Evolutionary conservation across 2,113 vertebrate genomes (phyloP), one percentile per base, ranked within the genome.

Genomic region (Hippocampus guttulatus): DNA sequence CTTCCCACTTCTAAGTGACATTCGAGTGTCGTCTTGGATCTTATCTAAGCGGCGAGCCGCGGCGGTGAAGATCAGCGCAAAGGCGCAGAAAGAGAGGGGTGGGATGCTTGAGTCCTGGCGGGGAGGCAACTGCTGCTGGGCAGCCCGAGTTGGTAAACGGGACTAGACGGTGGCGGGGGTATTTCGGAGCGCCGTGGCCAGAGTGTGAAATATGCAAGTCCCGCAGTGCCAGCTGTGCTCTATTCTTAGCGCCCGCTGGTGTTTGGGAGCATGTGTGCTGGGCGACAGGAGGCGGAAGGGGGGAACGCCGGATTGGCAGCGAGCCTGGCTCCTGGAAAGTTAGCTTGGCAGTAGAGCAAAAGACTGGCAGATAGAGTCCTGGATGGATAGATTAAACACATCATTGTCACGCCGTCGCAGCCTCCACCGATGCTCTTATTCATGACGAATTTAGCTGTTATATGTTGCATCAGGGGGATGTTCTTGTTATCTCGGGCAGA

Each of bases 151-250:
- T 78, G 82, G 84, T 25, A 83, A 87, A 49, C 68, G 79, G 77
- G 82, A 76, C 69, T 68, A 78, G 82, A 83, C 82, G 82, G 2
- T 16, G 87, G 77, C 80, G 76, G 78, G 85, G 74, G 83, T 85
- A 75, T 90, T 92, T 88, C 79, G 80, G 82, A 87, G 85, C 74
- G 69, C 5, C 74, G 75, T 84, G 89, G 87, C 81, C 88, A 64
- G 84, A 90, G 90, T 90, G 89, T 89, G 83, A 90, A 91, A 87
- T 91, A 91, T 92, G 87, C 85, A 81, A 90, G 84, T 83, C 87
- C 83, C 70, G 87, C 87, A 85, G 88, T 84, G 86, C 90, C 91
- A 92, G 91, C 91, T 91, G 91, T 91, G 88, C 82, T 84, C 90
- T 93, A 92, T 92, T 92, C 87, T 91, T 88, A 89, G 91, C 10